Evolutionary conservation across 2,888 invertebrate genomes (phyloP), one percentile per base, ranked within the genome.

Genomic region (Poecilobothrus nobilitatus): DNA sequence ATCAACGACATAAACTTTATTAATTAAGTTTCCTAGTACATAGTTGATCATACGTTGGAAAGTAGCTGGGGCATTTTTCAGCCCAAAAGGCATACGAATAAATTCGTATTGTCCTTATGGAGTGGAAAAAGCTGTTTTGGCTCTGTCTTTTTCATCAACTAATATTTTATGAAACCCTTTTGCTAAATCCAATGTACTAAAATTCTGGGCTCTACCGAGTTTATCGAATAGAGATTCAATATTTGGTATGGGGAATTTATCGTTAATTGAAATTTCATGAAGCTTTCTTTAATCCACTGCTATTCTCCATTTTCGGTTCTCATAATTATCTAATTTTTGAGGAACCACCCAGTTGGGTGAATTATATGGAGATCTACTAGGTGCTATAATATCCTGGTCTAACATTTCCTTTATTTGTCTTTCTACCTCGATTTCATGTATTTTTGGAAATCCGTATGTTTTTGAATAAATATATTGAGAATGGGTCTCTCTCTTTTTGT

Each of bases 111-210:
- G 63, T 1, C 63, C 21, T 20, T 12, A 20, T 63, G 63, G 5
- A 9, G 63, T 63, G 3, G 63, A 63, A 21, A 63, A 63, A 8
- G 66, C 66, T 33, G 63, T 70, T 33, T 70, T 63, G 2, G 4
- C n/a, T 62, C 63, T 34, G 33, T 64, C 37, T 65, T 66, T 62
- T 12, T 53, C 9, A 9, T 34, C 15, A 5, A 67, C 66, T 63
- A 65, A 62, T 18, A 70, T 71, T 66, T 71, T 70, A 62, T 71
- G 71, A 63, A 72, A 72, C n/a, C 69, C 71, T 63, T 73, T 67
- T 2, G 68, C 70, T 20, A 71, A 69, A 27, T 71, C 71, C 20
- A 71, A 33, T 8, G 70, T 70, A 20, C 69, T 53, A 66, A 71
- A 71, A 63, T 72, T 71, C 15, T 66, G 61, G 18, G 68, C 69